Evolutionary conservation across 2,888 invertebrate genomes (phyloP).

Genomic region (Drosophila neoperkinsi): DNA sequence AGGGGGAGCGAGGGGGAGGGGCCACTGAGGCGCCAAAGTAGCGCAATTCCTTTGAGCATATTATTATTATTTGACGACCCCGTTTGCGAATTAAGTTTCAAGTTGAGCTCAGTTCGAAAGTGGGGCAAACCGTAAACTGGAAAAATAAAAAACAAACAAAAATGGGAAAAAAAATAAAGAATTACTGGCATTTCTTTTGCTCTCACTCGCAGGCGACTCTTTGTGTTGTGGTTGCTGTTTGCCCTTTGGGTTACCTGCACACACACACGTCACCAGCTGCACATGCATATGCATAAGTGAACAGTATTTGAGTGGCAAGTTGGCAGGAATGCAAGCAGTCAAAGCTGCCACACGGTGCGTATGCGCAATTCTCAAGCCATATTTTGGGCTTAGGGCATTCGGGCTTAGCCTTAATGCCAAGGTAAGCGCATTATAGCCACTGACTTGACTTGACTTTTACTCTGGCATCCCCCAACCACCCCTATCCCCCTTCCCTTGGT

Average conservation of each 20-base stretch:
- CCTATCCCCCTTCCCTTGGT: not conserved
- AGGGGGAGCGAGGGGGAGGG: not conserved
- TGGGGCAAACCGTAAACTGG: conserved; percentile 3
- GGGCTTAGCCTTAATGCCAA: conserved; percentile 28
- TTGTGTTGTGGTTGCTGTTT: conserved; percentile 14
- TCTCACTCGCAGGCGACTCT: conserved; percentile 44
- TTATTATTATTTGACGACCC: conserved; percentile 37
- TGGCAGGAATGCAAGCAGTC: not conserved
- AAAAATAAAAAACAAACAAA: conserved; percentile 2
- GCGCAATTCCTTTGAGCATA: conserved; percentile 37
- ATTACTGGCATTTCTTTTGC: conserved; percentile 32
- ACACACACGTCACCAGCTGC: not conserved
- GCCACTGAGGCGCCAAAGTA: conserved; percentile 16
- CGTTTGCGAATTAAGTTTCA: conserved; percentile 28
- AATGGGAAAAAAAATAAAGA: not conserved
- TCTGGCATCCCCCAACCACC: not conserved
- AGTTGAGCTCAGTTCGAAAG: conserved; percentile 22
- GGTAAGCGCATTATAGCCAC: conserved; percentile 54
- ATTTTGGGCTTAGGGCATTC: conserved; percentile 28
- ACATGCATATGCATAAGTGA: conserved; percentile 65
- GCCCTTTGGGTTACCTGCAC: not conserved
- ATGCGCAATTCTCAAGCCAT: conserved; percentile 48
- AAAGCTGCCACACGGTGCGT: conserved; percentile 43
- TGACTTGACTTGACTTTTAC: conserved; percentile 44
- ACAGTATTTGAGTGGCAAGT: conserved; percentile 28